Evolutionary conservation across 2,113 vertebrate genomes (phyloP), one percentile per base, ranked within the genome.

Genomic region (Dipodomys merriami): DNA sequence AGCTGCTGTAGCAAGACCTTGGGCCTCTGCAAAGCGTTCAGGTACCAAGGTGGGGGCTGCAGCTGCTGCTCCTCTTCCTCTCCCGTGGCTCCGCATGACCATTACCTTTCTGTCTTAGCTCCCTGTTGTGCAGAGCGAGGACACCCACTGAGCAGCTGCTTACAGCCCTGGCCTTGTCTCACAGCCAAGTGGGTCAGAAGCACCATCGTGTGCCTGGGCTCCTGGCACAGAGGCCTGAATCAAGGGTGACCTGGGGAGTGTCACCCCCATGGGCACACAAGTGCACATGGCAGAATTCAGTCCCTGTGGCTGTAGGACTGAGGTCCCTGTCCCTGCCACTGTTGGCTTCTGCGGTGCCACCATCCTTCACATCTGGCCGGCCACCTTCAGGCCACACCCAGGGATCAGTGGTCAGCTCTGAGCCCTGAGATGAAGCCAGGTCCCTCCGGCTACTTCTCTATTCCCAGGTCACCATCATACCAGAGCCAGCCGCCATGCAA

Each of bases 331-430:
- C 65, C 39, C 57, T 3, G 3, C 39, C 22, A 18, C 76, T 69
- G 23, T 35, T 9, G 12, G 27, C 67, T 77, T 18, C 33, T 57
- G 1, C 6, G 6, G 29, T 46, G 12, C 49, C 0, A 0, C 30
- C 65, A 49, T 72, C 39, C 53, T 83, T 39, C 53, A 57, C 53
- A 2, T 0, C 0, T 19, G 53, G 44, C 22, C 10, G 5, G 30
- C 53, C 10, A 8, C 19, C 46, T 62, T 35, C 49, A 49, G 1
- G 11, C 35, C n/a, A 12, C 23, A 11, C 4, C 0, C 0, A 3
- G 64, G 7, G 2, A 4, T 12, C 39, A 39, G 64, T 11, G 3
- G 44, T 11, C 16, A 1, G 12, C 39, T 22, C 12, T 46, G 39
- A 6, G 67, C 72, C 62, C 49, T 33, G 23, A 33, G 25, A 29